Evolutionary conservation across 2,888 invertebrate genomes (phyloP), one percentile per base, ranked within the genome.

Genomic region (Anodontia alba): DNA sequence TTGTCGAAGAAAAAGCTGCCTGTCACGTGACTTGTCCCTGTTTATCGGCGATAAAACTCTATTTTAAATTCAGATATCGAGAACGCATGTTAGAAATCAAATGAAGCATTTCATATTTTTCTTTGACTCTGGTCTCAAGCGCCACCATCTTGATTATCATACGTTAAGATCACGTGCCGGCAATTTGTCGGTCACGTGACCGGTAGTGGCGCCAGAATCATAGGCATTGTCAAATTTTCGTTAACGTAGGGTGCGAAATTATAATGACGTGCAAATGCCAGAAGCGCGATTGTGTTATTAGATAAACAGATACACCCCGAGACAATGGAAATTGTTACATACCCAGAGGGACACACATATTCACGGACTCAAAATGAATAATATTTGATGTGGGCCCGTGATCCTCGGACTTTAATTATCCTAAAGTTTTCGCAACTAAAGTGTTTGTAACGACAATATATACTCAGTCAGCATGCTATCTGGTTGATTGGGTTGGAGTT

Each of bases 161-260:
- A 57, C 23, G 57, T 57, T 29, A 57, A 17, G 23, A 17, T 57
- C 57, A 62, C 62, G 67, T 49, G 74, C 5, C 49, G 26, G 66
- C 67, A 49, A 74, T 74, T 74, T 67, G 74, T 74, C 49, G 12
- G 74, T 33, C 74, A 66, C 74, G 67, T 67, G 74, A 1, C 33
- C 46, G 10, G 17, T 73, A 42, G 57, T 73, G 54, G 54, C 26
- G 54, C n/a, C 54, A 54, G 20, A 20, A 54, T 54, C 23, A 10
- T 20, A 26, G 26, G 26, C 54, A 10, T 54, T 54, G 23, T 8
- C 12, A 20, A 26, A 54, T 54, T 54, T 54, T 54, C 54, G 17
- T 26, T 8, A 7, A 26, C 7, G 26, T n/a, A 54, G n/a, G 10
- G n/a, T 26, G 54, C 54, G 54, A 54, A 5, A 26, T 54, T 26